phyloP scores from a whole-genome alignment of 2,113 vertebrate genomes.

The Anser cygnoides region DNA sequence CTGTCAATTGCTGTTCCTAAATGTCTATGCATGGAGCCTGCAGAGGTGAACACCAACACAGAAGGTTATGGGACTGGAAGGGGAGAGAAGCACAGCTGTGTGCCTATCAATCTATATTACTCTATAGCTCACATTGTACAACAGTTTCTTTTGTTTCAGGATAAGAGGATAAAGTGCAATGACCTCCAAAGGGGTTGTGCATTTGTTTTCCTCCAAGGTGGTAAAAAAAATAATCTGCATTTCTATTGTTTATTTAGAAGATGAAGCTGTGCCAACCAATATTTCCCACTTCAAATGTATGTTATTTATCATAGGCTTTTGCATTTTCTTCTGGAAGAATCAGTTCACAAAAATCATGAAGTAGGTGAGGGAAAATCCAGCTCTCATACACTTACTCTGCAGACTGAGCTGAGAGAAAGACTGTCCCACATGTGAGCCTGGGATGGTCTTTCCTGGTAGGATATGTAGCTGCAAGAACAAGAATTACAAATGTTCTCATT shows the following conservation, averaged over 20 bases:
- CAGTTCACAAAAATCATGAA: background rate
- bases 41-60: background rate
- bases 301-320: background rate
- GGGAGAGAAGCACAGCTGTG: background rate
- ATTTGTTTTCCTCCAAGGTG: background rate
- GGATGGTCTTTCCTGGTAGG: background rate
- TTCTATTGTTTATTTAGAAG: background rate
- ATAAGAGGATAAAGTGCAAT: background rate
- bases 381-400: background rate
- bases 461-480: background rate
- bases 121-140: background rate
- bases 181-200: background rate
- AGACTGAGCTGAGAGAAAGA: background rate
- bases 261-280: background rate
- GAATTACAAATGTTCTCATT: background rate
- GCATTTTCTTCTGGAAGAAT: background rate
- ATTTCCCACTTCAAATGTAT: background rate
- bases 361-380: background rate
- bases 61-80: background rate
- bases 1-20: background rate
- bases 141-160: background rate
- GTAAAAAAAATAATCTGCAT: background rate
- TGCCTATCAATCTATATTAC: background rate
- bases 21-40: background rate
- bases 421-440: background rate